phyloP scores from a whole-genome alignment of 1,140 invertebrate genomes.

The Conus ventricosus region DNA sequence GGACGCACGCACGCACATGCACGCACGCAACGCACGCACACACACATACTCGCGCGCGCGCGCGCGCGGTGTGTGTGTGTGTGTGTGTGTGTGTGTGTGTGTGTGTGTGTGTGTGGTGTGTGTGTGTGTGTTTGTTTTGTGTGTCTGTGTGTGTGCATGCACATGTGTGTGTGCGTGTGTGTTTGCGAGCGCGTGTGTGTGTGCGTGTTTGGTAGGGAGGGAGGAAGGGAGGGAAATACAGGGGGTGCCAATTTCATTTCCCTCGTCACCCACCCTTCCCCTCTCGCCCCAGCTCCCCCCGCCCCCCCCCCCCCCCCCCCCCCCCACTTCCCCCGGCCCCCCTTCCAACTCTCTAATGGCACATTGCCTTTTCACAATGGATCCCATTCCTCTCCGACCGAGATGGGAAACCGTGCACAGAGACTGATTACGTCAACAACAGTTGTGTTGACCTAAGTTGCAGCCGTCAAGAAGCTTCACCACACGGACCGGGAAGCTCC shows the following conservation, averaged over 20 bases:
- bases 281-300: neutral
- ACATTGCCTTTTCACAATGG: neutral
- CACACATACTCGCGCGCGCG: too few species aligned
- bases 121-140: too few species aligned
- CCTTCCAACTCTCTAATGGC: neutral
- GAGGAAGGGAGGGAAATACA: too few species aligned
- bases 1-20: slow-evolving; percentile 20
- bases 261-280: neutral
- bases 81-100: too few species aligned
- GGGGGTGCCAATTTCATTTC: neutral
- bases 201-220: too few species aligned
- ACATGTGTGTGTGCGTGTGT: too few species aligned
- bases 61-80: too few species aligned
- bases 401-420: neutral
- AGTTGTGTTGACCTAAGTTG: neutral
- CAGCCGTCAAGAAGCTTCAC: neutral
- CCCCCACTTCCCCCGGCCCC: neutral
- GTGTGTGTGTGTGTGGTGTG: too few species aligned
- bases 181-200: too few species aligned
- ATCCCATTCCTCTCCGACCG: neutral
- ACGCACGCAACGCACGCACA: neutral
- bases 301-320: neutral
- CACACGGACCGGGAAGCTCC: neutral
- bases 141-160: too few species aligned
- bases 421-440: slow-evolving; percentile 7